Evolutionary conservation across 2,113 vertebrate species (phyloP).

Genomic region (Regulus satrapa): DNA sequence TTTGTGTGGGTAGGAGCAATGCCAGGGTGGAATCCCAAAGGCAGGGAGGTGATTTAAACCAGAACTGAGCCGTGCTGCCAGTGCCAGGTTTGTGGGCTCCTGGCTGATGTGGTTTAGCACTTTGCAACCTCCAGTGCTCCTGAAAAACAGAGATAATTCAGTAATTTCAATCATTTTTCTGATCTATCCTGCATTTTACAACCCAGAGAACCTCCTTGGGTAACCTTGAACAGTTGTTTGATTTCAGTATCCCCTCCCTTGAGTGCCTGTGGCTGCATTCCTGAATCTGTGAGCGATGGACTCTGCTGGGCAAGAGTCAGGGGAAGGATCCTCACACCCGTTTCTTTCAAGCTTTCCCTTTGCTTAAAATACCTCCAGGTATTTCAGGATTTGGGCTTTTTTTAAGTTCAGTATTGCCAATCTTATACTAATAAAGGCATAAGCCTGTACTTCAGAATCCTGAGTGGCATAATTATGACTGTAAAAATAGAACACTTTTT

Average conservation of each 20-base stretch:
- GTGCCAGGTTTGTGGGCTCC: background rate
- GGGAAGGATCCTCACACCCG: background rate
- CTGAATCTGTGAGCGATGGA: rapidly evolving
- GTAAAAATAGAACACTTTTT: constrained; percentile 63
- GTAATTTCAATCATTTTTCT: background rate
- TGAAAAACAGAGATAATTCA: background rate
- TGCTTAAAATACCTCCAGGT: constrained; percentile 42
- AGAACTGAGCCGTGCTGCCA: rapidly evolving
- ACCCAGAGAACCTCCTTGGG: background rate
- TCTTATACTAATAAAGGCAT: constrained; percentile 55
- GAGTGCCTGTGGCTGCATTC: background rate
- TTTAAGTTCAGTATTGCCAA: constrained; percentile 25
- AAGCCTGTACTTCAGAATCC: constrained; percentile 50
- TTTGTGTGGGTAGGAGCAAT: background rate
- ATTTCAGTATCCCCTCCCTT: background rate
- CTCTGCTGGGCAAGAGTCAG: background rate
- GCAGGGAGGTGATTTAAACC: background rate
- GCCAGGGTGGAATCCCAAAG: background rate
- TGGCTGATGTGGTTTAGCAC: background rate
- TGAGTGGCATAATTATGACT: constrained; percentile 58
- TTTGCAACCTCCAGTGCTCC: background rate
- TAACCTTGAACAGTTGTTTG: background rate
- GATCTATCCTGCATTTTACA: background rate
- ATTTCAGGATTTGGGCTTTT: constrained; percentile 48
- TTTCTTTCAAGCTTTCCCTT: background rate